Conservation (phyloP, 2,113 vertebrate species). For the Dicrurus megarhynchus region DNA sequence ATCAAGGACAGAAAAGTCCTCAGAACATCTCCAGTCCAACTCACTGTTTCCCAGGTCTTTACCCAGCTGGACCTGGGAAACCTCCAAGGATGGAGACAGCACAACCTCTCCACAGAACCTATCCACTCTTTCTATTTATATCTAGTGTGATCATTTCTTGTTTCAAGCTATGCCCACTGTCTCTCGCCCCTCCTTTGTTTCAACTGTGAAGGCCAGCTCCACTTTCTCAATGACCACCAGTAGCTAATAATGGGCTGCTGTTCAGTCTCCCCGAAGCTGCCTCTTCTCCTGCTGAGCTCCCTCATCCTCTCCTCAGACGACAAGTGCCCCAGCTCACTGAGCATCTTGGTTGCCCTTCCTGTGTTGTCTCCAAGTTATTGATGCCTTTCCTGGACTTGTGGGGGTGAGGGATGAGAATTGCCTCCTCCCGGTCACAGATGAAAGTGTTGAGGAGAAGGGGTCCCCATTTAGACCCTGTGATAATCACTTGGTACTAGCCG, state of each 20-base stretch:
- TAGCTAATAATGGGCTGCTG: background rate
- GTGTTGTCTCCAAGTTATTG: background rate
- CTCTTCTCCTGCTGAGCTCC: background rate
- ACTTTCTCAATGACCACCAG: background rate
- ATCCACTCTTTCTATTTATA: background rate
- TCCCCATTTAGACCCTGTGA: background rate
- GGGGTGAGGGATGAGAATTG: rapidly evolving
- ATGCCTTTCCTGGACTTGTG: background rate
- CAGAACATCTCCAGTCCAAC: background rate
- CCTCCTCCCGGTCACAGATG: background rate
- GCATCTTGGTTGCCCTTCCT: background rate
- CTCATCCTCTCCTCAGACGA: background rate
- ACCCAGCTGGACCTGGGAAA: background rate
- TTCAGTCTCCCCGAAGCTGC: background rate
- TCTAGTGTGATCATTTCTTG: background rate
- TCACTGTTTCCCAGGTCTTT: background rate
- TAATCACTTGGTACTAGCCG: background rate
- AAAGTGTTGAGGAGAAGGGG: background rate
- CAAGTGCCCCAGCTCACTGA: background rate
- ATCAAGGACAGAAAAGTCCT: background rate
- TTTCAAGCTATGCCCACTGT: background rate
- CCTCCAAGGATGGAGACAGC: background rate
- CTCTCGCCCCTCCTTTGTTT: background rate
- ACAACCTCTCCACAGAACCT: background rate
- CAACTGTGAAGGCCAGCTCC: background rate